Base-by-base conservation (phyloP, 2,888 invertebrate species). In the Iselma pallidipennis region DNA sequence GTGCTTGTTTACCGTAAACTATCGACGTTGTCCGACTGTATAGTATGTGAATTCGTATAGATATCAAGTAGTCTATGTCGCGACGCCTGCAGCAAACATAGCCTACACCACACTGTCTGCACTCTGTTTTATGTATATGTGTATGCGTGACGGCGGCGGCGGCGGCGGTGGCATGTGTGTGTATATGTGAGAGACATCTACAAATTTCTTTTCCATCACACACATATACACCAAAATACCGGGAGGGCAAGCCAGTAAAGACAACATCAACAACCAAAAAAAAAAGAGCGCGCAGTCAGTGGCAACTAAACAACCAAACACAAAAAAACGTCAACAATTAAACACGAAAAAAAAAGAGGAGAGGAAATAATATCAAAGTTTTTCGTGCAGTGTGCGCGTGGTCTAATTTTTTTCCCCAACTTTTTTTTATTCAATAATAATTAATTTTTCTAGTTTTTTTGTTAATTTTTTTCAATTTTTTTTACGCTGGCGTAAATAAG, bases 21-120 rank as follows among this genome's bases (percentile, higher is more conserved):
- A 10, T 65, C 74, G 74, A 71, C 48, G 45, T n/a, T 49, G 16
- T 25, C 57, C 55, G 68, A 66, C 54, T 62, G 55, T 66, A 61
- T 68, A 68, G 55, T 58, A 57, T 58, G 58, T 58, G 62, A 57
- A 62, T 62, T 62, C 62, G 58, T 58, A 62, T 58, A 51, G 48
- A 58, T 51, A 57, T 62, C 62, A 48, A 58, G 50, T 62, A 62
- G 62, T 61, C 49, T 62, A 57, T 58, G 62, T 58, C 62, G 62
- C 62, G 57, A 51, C 58, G 62, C 55, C 51, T 48, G 42, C 58
- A 50, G 62, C 55, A 55, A 58, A 62, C 62, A 62, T 61, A 59
- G 52, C 56, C 56, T 57, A 16, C n/a, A n/a, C 14, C 16, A 33
- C 31, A 6, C 14, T 33, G 1, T 5, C 1, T 37, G 9, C 16